phyloP scores from a whole-genome alignment of 2,113 vertebrate genomes.

The Chaenocephalus aceratus region DNA sequence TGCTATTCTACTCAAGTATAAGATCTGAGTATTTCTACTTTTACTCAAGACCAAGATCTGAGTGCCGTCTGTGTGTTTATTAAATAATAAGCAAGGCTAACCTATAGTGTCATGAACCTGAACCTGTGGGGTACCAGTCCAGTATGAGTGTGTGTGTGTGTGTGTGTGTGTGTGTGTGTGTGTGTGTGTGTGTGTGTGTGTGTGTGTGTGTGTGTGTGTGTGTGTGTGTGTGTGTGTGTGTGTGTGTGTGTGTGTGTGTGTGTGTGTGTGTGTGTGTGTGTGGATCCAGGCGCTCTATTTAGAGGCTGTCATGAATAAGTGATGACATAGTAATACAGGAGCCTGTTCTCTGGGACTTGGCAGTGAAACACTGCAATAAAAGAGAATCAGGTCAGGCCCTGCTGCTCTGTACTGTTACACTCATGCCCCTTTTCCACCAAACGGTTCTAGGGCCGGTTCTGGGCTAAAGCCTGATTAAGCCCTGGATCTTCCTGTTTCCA shows the following conservation, averaged over 20 bases:
- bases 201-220: neutral
- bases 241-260: slow-evolving; percentile 20
- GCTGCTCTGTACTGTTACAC: slow-evolving; percentile 46
- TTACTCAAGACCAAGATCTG: neutral
- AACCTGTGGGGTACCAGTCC: neutral
- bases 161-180: no score
- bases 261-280: neutral
- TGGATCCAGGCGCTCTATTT: slow-evolving; percentile 49
- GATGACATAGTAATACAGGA: slow-evolving; percentile 75
- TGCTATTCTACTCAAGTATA: no score
- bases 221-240: neutral
- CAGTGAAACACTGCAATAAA: slow-evolving; percentile 77
- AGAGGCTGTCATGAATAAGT: slow-evolving; percentile 77
- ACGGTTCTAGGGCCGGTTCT: no score
- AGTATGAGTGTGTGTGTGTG: no score
- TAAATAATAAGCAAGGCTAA: slow-evolving; percentile 2
- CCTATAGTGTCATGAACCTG: slow-evolving; percentile 4
- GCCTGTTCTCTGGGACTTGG: slow-evolving; percentile 65
- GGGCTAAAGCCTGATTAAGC: no score
- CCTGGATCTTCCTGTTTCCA: no score
- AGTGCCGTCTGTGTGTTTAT: neutral
- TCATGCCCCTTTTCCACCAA: neutral
- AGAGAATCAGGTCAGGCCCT: slow-evolving; percentile 77
- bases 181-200: no score
- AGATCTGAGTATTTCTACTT: no score